phyloP scores from a whole-genome alignment of 2,797 vertebrate genomes.

The Apodemus agrarius region DNA sequence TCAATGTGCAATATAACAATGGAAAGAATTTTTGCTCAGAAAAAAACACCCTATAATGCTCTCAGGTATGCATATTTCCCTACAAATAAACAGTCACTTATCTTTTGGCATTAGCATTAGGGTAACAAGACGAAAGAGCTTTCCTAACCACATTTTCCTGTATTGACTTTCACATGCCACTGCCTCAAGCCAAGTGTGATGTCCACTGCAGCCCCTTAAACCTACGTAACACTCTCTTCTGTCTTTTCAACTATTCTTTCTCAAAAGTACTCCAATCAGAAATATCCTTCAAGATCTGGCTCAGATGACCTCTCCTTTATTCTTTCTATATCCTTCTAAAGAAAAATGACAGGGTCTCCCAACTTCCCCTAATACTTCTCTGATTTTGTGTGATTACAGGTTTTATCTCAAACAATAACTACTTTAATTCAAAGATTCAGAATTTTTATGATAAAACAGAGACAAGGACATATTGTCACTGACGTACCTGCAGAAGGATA shows the following conservation, averaged over 20 bases:
- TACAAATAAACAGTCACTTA: background rate
- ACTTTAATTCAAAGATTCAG: slow-evolving; percentile 12
- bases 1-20: background rate
- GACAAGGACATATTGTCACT: background rate
- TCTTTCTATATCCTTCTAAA: background rate
- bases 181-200: background rate
- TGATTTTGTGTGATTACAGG: background rate
- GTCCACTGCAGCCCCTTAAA: background rate
- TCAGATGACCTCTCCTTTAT: background rate
- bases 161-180: background rate
- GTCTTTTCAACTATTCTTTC: background rate
- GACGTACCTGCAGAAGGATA: background rate
- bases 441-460: slow-evolving; percentile 12
- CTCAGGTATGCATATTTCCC: background rate
- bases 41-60: slow-evolving; percentile 27
- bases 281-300: background rate
- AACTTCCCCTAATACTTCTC: background rate
- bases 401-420: background rate
- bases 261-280: background rate
- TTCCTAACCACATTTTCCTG: background rate
- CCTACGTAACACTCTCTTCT: too few relatives aligned
- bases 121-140: background rate
- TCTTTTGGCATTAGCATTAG: background rate
- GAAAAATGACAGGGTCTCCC: background rate
- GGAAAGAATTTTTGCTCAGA: background rate